A percentile compares a stretch with the other conserved stretches of the same genome.
Evolutionary conservation across 2,113 vertebrate species (phyloP).

Genomic region (Cichladusa arquata): DNA sequence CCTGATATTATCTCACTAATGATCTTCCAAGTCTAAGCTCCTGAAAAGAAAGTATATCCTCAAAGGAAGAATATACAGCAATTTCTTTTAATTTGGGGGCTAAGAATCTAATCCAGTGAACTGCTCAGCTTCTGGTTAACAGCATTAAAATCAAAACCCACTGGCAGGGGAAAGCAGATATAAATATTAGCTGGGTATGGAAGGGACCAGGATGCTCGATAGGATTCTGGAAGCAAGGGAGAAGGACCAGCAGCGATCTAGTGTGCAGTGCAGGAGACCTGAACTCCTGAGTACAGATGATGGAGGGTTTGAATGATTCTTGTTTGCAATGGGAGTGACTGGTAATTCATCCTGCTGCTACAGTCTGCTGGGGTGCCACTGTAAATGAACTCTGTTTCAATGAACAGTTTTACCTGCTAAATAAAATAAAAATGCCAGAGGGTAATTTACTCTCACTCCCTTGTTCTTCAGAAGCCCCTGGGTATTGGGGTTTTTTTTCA

Average conservation of each 20-base stretch:
- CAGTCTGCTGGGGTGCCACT: conserved; percentile 23
- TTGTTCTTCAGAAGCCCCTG: conserved; percentile 23
- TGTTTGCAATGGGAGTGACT: neutral
- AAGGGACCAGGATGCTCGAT: neutral
- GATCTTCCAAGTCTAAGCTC: neutral
- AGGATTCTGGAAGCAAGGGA: neutral
- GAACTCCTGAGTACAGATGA: neutral
- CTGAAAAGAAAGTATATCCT: neutral
- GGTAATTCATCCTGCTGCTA: conserved; percentile 24
- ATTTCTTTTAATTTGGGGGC: neutral
- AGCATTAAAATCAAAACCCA: neutral
- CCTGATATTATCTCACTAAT: neutral
- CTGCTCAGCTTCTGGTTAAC: neutral
- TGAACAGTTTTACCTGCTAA: conserved; percentile 44
- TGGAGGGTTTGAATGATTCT: conserved; percentile 3
- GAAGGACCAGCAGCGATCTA: neutral
- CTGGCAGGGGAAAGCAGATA: neutral
- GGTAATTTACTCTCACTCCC: conserved; percentile 43
- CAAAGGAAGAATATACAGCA: neutral
- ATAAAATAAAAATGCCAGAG: conserved; percentile 58
- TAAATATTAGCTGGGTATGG: neutral
- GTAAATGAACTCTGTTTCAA: conserved; percentile 44
- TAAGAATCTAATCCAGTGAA: neutral
- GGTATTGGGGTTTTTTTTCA: neutral
- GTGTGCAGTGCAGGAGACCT: neutral